Evolutionary conservation across 1,140 invertebrate genomes (phyloP), one percentile per base, ranked within the genome.

Genomic region (Xylocopa sonorina): DNA sequence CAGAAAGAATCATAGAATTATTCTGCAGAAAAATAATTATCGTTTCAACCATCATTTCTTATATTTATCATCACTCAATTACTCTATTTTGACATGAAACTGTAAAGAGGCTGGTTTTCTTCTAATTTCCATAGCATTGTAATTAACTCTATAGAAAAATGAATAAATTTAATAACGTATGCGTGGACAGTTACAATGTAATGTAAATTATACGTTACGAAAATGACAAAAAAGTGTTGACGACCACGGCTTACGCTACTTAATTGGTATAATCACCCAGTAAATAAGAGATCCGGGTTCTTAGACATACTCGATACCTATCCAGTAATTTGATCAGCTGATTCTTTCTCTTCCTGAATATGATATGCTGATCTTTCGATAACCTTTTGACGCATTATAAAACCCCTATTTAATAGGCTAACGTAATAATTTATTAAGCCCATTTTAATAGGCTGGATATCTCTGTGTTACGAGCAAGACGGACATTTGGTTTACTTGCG

Each of bases 201-300:
- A 10, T 46, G 16, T 10, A 3, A 46, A 46, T 46, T 46, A 46
- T 46, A 14, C 43, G 43, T 46, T 46, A 46, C 3, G 43, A 46
- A 46, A 3, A 14, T 46, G 12, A 46, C 10, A 46, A 46, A 46
- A 46, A 46, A 46, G 16, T 46, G 12, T n/a, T n/a, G n/a, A n/a
- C 43, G 16, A 14, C 2, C 2, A 46, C 14, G 43, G 14, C 12
- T 3, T 46, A 7, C 7, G 9, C 3, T 57, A 10, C 16, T 32
- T 57, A 32, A 57, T 57, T 32, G 3, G 29, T 32, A 32, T 0
- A 27, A 57, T 21, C 55, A 32, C 6, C 7, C 27, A 57, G 32
- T 57, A 32, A 57, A 57, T 16, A 16, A 57, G 32, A 32, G 55
- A 21, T 57, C 55, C 55, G 55, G 29, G 55, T 57, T 57, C 29